Evolutionary conservation across 2,797 vertebrate species (phyloP).

Genomic region (Helostoma temminkii): DNA sequence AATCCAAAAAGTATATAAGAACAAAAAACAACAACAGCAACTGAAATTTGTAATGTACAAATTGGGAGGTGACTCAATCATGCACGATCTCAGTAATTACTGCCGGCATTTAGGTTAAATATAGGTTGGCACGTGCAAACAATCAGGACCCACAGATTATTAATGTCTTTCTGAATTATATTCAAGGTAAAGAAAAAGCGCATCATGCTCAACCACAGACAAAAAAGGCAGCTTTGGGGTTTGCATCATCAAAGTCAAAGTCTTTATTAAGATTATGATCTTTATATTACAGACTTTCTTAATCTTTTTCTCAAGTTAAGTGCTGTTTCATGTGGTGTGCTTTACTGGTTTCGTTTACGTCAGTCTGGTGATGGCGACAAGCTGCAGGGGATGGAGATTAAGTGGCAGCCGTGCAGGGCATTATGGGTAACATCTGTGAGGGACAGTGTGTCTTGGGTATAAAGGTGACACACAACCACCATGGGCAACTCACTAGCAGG

Average conservation of each 20-base stretch:
- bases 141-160: neutral
- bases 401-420: conserved; percentile 71
- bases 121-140: no score
- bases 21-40: no score
- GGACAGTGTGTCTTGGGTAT: conserved; percentile 76
- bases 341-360: conserved; percentile 43
- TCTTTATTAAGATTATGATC: conserved; percentile 2
- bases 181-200: no score
- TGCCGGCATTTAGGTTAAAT: no score
- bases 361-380: conserved; percentile 62
- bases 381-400: conserved; percentile 66
- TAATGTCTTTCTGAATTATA: no score
- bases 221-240: no score
- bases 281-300: neutral
- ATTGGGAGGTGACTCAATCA: no score
- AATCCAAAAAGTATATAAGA: no score
- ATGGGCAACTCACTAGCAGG: conserved; percentile 65
- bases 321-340: conserved; percentile 18
- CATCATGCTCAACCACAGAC: no score
- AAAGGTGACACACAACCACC: conserved; percentile 77
- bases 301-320: conserved; percentile 22
- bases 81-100: no score
- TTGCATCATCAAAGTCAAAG: no score
- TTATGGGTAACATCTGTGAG: conserved; percentile 80
- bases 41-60: no score